These are phyloP conservation scores for Trachurus trachurus DNA, from an alignment of 2,797 vertebrate species.

Conservation along the genomic window DNA sequence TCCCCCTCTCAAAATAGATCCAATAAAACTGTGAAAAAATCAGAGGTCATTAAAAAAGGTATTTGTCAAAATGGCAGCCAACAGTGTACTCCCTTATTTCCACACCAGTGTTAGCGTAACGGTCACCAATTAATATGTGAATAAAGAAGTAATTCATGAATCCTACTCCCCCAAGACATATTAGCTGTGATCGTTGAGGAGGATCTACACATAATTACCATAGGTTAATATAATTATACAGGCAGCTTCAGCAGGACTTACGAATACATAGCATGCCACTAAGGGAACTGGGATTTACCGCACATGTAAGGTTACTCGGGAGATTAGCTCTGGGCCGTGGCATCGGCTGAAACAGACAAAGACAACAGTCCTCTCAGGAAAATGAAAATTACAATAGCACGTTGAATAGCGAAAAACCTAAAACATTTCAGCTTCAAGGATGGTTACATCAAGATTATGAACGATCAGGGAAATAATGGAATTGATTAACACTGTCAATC, in stretches of 20 bases:
- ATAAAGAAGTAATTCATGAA: slow-evolving; percentile 58
- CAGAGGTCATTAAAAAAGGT: slow-evolving; percentile 7
- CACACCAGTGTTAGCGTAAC: slow-evolving; percentile 21
- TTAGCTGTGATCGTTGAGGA: slow-evolving; percentile 65
- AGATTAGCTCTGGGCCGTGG: slow-evolving; percentile 36
- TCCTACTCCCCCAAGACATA: slow-evolving; percentile 61
- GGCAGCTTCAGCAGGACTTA: slow-evolving; percentile 42
- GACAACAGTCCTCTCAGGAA: neutral
- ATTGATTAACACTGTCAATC: slow-evolving; percentile 58
- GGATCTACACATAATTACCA: slow-evolving; percentile 67
- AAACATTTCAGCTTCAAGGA: neutral
- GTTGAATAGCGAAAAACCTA: neutral
- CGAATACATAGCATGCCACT: slow-evolving; percentile 21
- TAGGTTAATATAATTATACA: slow-evolving; percentile 69
- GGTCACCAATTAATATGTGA: slow-evolving; percentile 55
- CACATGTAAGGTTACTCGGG: slow-evolving; percentile 45
- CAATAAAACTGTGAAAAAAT: neutral
- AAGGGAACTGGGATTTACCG: slow-evolving; percentile 55
- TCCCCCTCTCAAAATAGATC: neutral
- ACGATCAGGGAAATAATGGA: slow-evolving; percentile 37
- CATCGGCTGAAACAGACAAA: slow-evolving; percentile 25
- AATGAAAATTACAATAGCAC: neutral
- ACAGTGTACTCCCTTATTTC: slow-evolving; percentile 5
- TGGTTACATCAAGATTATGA: slow-evolving; percentile 13
- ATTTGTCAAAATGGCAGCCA: neutral